These are phyloP conservation scores for Hippocampus mohnikei DNA, from an alignment of 2,113 vertebrate species.

Conservation along the genomic window DNA sequence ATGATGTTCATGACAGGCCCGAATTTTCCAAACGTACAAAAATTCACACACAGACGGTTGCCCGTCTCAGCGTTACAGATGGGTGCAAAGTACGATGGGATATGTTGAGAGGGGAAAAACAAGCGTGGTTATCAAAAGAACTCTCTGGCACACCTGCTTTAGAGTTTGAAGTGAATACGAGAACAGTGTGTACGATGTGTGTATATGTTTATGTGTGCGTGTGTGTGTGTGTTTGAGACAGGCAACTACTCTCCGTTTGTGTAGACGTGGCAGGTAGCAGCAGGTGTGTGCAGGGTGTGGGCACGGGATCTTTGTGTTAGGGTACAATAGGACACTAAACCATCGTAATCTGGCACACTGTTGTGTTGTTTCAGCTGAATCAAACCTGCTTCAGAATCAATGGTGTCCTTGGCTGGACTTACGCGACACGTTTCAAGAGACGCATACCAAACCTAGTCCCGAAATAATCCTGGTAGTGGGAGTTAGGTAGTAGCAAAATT, in stretches of 20 bases:
- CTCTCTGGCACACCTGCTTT: slow-evolving; percentile 17
- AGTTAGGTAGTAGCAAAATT: no score
- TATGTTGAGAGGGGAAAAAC: slow-evolving; percentile 22
- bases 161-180: slow-evolving; percentile 64
- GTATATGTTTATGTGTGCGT: neutral
- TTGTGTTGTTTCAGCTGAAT: neutral
- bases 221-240: slow-evolving; percentile 5
- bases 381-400: neutral
- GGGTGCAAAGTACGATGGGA: slow-evolving; percentile 18
- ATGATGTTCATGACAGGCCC: no score
- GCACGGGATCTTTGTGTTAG: neutral
- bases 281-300: slow-evolving; percentile 8
- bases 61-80: neutral
- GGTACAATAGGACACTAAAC: neutral
- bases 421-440: neutral
- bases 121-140: slow-evolving; percentile 41
- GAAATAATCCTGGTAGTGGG: no score
- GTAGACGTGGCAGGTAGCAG: neutral
- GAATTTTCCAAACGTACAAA: no score
- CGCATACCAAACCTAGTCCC: neutral
- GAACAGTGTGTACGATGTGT: slow-evolving; percentile 29
- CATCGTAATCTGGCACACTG: neutral
- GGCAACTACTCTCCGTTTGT: neutral
- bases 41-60: no score
- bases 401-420: neutral